phyloP scores from a whole-genome alignment of 2,113 vertebrate species.

The Mirounga angustirostris region DNA sequence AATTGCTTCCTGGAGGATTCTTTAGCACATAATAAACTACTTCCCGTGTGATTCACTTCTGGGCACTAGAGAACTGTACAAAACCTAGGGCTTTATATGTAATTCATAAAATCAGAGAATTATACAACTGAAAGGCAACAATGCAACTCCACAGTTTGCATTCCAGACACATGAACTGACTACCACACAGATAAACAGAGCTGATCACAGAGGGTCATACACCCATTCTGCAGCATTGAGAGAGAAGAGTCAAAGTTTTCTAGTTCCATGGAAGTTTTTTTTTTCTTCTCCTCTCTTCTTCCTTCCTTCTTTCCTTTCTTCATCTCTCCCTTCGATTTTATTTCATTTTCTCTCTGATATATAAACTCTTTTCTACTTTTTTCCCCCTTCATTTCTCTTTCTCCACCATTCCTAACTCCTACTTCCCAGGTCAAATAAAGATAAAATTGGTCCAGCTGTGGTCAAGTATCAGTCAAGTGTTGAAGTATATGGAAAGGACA shows the following conservation, averaged over 20 bases:
- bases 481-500: not conserved
- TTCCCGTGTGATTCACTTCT: not conserved
- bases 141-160: not conserved
- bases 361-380: not conserved
- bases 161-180: not conserved
- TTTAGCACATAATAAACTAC: not conserved
- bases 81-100: not conserved
- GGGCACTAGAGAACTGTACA: not conserved
- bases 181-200: not conserved
- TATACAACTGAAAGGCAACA: not conserved
- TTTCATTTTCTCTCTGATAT: not conserved
- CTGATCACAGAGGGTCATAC: not conserved
- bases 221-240: accelerated
- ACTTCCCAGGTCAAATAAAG: not conserved
- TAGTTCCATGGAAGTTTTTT: not conserved
- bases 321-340: not conserved
- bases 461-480: not conserved
- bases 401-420: not conserved
- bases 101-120: not conserved
- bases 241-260: not conserved
- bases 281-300: not conserved
- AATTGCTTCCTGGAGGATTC: not conserved
- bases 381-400: not conserved
- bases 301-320: not conserved
- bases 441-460: not conserved